Base-by-base conservation (phyloP, 2,797 vertebrate species). In the Eleutherodactylus coqui region DNA sequence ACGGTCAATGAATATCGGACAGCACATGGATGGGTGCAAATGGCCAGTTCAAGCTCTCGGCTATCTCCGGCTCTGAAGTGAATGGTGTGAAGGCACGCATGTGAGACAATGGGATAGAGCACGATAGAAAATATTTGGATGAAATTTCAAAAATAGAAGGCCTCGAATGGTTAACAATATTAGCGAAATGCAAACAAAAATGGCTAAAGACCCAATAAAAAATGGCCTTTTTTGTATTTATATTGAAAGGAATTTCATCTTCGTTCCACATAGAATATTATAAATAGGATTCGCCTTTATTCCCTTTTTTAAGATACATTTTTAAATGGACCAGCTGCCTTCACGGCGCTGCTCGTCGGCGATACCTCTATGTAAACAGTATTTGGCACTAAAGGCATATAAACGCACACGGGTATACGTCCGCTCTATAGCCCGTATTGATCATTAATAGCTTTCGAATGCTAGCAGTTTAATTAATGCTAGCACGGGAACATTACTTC, bases 371-470 rank as follows among this genome's bases (percentile, higher is more conserved):
- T 75, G 81, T 73, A 83, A 73, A 83, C 69, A 73, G 67, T 55
- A 75, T 75, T 72, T 83, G 81, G 81, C 69, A 83, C 53, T 49
- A 80, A 80, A 80, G 64, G 29, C 81, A 86, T 53, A 78, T 73
- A 72, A 85, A 85, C 60, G 72, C 53, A 64, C 29, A 86, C 53
- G n/a, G 53, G 49, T 53, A 49, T 34, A 60, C 45, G 60, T 58
- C 67, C 38, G 53, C 67, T 79, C 67, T 38, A 87, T 78, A 82
- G 58, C 72, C 36, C 16, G 60, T 83, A 86, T 77, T 86, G 85
- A 86, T 83, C 80, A 84, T 62, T 87, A 87, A 87, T 87, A 41
- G 86, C 86, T 87, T 73, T 84, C 58, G 53, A 76, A 73, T 38
- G 27, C 51, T 67, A 76, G 75, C 76, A 75, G 70, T 76, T 85